phyloP scores from a whole-genome alignment of 2,113 vertebrate genomes.

The Phocoena sinus region DNA sequence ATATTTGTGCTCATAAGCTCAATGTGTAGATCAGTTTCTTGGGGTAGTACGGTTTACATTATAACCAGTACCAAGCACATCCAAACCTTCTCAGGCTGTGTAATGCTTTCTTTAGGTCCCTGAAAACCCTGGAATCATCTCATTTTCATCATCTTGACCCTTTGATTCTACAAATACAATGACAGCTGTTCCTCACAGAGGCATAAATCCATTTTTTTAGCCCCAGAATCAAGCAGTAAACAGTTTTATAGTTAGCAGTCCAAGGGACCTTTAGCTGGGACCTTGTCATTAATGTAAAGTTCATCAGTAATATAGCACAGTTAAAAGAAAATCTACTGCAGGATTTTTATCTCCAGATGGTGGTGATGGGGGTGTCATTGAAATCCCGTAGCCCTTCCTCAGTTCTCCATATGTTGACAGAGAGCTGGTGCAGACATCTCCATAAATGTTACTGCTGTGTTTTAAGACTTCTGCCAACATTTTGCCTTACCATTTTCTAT shows the following conservation, averaged over 20 bases:
- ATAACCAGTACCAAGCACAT: background rate
- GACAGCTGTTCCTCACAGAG: slow-evolving; percentile 22
- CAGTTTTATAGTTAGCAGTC: background rate
- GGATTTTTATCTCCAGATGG: slow-evolving; percentile 67
- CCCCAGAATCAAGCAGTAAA: slow-evolving; percentile 20
- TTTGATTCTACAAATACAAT: slow-evolving; percentile 16
- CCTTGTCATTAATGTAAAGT: slow-evolving; percentile 54
- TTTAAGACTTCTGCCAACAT: slow-evolving; percentile 36
- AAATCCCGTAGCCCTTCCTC: slow-evolving; percentile 41
- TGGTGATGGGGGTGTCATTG: slow-evolving; percentile 51
- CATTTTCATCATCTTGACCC: slow-evolving; percentile 8
- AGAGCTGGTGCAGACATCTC: slow-evolving; percentile 46
- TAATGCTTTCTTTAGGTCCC: background rate
- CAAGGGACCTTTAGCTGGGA: slow-evolving; percentile 27
- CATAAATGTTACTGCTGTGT: slow-evolving; percentile 45
- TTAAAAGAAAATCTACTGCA: background rate
- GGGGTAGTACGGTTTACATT: background rate
- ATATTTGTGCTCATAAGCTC: slow-evolving; percentile 42
- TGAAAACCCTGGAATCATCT: background rate
- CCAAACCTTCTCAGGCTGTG: background rate
- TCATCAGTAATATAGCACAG: slow-evolving; percentile 23
- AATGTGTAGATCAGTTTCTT: background rate
- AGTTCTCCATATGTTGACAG: slow-evolving; percentile 60
- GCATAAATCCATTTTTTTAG: slow-evolving; percentile 35
- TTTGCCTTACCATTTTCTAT: background rate